phyloP scores from a whole-genome alignment of 2,797 vertebrate species.

The Anas georgica region DNA sequence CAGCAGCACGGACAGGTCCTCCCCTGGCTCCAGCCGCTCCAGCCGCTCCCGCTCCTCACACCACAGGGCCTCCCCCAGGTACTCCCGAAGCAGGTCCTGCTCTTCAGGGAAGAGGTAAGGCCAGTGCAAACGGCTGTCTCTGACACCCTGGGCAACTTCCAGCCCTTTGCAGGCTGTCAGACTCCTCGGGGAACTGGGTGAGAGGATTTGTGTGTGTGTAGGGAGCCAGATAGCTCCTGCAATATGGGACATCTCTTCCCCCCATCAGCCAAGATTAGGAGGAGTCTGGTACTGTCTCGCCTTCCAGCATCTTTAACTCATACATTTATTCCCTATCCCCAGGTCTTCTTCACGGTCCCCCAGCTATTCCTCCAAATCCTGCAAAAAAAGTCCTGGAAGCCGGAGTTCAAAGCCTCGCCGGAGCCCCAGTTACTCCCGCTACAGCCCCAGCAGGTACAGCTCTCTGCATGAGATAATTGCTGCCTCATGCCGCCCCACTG shows the following conservation, averaged over 20 bases:
- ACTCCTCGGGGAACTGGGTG: background rate
- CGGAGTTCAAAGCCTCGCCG: slow-evolving; percentile 81
- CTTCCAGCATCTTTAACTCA: background rate
- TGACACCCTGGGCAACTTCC: background rate
- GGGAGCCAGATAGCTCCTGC: background rate
- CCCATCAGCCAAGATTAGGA: background rate
- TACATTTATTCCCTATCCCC: background rate
- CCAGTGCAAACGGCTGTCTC: accelerated
- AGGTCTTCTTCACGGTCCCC: slow-evolving; percentile 91
- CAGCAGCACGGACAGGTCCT: slow-evolving; percentile 84
- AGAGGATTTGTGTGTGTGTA: background rate
- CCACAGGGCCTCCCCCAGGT: slow-evolving; percentile 77
- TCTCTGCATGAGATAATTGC: accelerated
- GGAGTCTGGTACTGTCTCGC: background rate
- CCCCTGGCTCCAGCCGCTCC: slow-evolving; percentile 82
- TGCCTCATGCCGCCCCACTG: background rate
- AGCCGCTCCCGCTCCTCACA: slow-evolving; percentile 63
- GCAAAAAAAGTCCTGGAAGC: slow-evolving; percentile 83
- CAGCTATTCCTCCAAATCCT: slow-evolving; percentile 84
- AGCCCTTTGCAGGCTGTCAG: background rate
- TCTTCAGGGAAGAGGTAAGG: slow-evolving; percentile 87
- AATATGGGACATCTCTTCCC: background rate
- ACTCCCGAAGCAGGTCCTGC: slow-evolving; percentile 84
- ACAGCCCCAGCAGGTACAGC: slow-evolving; percentile 87
- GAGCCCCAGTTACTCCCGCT: slow-evolving; percentile 87